Base-by-base conservation (phyloP, 2,797 vertebrate species). In the Protosalanx chinensis region DNA sequence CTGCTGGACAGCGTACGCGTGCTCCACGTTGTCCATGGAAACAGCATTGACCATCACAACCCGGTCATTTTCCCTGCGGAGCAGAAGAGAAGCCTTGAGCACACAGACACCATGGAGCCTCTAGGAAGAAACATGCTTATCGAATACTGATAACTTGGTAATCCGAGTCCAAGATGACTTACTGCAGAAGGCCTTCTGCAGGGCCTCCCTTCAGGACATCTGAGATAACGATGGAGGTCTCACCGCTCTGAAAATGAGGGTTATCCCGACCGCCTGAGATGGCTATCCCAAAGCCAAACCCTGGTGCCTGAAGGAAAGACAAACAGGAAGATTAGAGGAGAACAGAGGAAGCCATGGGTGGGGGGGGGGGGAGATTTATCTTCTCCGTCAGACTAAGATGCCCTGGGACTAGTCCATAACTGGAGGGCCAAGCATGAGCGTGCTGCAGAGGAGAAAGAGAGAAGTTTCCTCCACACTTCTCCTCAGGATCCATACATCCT, bases 231-330 rank as follows among this genome's bases (percentile, higher is more conserved):
- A 99, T 99, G 33, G 98, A 99, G 32, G 97, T 99, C 90, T 99
- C 97, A 29, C 97, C 97, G n/a, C 97, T 99, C 92, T 99, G 97
- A 91, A 99, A 99, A 90, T 99, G 97, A 83, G 98, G 98, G 87
- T 99, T 99, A 91, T 99, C 97, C 90, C 96, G 94, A 88, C 98
- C 98, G 85, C 98, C 98, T 76, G 97, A 99, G 93, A 99, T 98
- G 85, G 98, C 97, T 81, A 99, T 98, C 86, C 97, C 97, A 82
- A 99, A 99, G 78, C 98, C 98, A 93, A 99, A 98, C 80, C 97
- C 97, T 89, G 98, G 95, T 83, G 98, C 97, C 98, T 99, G 84
- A 3, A 84, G 56, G 29, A 58, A 33, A 70, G 53, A 74, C 16
- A 57, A 20, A 62, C 13, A 68, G 7, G 23, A 4, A 68, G 1